Percentiles rank a stretch among this genome's conserved stretches.
Conservation (phyloP, 2,797 vertebrate genomes). For the Harpagifer antarcticus region DNA sequence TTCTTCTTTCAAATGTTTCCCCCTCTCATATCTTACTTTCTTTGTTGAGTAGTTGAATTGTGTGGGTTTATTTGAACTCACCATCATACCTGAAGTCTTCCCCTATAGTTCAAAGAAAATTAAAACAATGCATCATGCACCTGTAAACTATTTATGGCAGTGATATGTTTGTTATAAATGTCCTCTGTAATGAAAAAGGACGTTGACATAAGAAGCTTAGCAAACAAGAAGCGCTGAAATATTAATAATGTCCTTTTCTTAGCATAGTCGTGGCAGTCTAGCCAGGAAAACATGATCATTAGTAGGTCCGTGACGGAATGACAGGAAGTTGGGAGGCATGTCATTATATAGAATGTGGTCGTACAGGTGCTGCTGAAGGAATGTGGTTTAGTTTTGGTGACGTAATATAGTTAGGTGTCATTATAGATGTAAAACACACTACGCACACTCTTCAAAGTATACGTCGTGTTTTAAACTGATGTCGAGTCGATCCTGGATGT, state of each 20-base stretch:
- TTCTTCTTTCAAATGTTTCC: no score
- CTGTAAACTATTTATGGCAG: no score
- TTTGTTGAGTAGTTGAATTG: no score
- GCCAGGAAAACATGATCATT: neutral
- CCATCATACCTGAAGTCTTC: no score
- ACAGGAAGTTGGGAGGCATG: neutral
- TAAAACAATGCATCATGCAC: neutral
- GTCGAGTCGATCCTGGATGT: neutral
- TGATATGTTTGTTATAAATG: neutral
- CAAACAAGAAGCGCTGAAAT: no score
- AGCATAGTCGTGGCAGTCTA: neutral
- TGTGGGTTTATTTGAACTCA: no score
- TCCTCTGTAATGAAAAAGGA: neutral
- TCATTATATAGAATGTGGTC: neutral
- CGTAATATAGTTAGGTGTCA: neutral
- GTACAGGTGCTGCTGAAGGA: neutral
- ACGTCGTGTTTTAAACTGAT: neutral
- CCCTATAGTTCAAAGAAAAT: neutral
- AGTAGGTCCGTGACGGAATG: no score
- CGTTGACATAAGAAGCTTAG: no score
- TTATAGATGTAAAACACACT: neutral
- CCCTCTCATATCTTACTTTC: no score
- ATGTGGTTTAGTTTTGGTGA: conserved; percentile 1
- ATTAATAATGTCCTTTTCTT: neutral
- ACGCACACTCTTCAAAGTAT: neutral